phyloP scores from a whole-genome alignment of 2,888 invertebrate genomes.

The Heteropelma amictum region DNA sequence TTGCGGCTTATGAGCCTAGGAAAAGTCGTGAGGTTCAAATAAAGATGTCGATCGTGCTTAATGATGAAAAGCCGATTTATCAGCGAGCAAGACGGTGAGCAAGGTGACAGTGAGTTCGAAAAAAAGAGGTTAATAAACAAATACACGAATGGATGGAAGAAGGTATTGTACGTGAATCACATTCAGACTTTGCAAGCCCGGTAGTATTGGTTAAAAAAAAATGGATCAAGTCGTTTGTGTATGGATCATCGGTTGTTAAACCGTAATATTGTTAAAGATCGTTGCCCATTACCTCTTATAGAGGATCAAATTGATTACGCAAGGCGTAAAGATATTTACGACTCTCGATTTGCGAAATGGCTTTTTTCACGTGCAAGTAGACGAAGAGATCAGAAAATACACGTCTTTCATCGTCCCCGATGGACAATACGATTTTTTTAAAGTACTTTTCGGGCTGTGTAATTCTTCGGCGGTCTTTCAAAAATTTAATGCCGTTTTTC shows the following conservation, averaged over 20 bases:
- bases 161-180: conserved; percentile 60
- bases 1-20: no score
- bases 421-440: conserved; percentile 60
- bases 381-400: conserved; percentile 52
- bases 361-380: conserved; percentile 57
- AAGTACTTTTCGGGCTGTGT: conserved; percentile 7
- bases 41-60: no score
- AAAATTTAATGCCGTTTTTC: neutral
- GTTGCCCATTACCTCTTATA: conserved; percentile 55
- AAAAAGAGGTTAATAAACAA: conserved; percentile 59
- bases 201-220: conserved; percentile 66
- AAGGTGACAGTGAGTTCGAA: conserved; percentile 63
- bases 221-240: conserved; percentile 64
- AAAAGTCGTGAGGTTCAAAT: no score
- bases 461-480: neutral
- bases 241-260: conserved; percentile 74
- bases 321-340: conserved; percentile 47
- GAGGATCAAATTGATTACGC: conserved; percentile 66
- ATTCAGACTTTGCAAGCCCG: conserved; percentile 69
- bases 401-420: conserved; percentile 61
- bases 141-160: conserved; percentile 63
- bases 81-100: conserved; percentile 61
- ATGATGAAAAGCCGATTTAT: no score
- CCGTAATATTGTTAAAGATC: conserved; percentile 62
- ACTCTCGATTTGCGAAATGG: conserved; percentile 39